Evolutionary conservation across 2,113 vertebrate species (phyloP), one percentile per base, ranked within the genome.

Genomic region (Eulemur rufifrons): DNA sequence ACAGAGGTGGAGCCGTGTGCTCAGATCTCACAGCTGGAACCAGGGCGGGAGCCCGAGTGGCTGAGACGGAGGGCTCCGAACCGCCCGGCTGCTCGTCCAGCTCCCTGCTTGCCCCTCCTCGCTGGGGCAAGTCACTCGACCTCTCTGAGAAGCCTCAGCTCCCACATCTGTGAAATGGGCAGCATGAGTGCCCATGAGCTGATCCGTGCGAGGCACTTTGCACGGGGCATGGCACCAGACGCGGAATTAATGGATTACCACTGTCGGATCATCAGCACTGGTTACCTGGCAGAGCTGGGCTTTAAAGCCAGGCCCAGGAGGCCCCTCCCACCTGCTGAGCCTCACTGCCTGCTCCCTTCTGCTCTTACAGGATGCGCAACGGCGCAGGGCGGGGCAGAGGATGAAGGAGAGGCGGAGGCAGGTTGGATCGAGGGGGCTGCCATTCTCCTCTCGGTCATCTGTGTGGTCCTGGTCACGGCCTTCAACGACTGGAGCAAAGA

Each of bases 401-500:
- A 99, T 50, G 99, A 99, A 82, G 99, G 99, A 0, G 99, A 99
- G 97, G 98, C 99, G 0, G 99, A 99, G 96, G 99, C 99, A 0
- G 99, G 99, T 86, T 99, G 99, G 99, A 99, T 99, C 8, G 99
- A 99, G 98, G 99, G 99, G 3, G 99, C 99, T 1, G 99, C 99
- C 97, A 99, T 99, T 97, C 98, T 99, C 0, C 99, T 99, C 66
- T 99, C 99, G 0, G 99, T 99, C 98, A 99, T 99, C 97, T 99
- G 99, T 11, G 99, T 99, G 52, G 99, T 99, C 47, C 98, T 99
- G 37, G 99, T 99, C 98, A 99, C 99, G 0, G 99, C 99, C 97
- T 99, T 99, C 98, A 99, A 99, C 52, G 99, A 99, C 98, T 99
- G 99, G 99, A 99, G 99, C 97, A 99, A 99, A 96, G 99, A 99